Evolutionary conservation across 2,113 vertebrate species (phyloP).

Genomic region (Seriola dumerili): DNA sequence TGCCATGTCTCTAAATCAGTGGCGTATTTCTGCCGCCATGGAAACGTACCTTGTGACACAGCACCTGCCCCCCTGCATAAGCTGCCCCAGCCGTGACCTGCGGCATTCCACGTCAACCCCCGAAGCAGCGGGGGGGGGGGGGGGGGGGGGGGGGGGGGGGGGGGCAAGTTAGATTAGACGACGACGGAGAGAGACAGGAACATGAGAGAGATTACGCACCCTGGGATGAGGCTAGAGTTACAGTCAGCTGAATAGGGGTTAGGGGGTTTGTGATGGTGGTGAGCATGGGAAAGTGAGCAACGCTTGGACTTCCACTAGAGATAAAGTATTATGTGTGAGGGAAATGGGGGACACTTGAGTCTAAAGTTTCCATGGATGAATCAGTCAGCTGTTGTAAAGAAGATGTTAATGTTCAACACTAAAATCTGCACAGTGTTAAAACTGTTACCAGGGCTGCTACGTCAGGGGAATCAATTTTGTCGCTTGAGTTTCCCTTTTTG

Average conservation of each 20-base stretch:
- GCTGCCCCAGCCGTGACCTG: slow-evolving; percentile 68
- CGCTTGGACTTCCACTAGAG: neutral
- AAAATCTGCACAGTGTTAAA: slow-evolving; percentile 62
- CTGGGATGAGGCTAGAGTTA: slow-evolving; percentile 66
- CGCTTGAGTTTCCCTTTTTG: neutral
- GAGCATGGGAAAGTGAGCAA: slow-evolving; percentile 63
- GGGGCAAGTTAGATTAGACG: slow-evolving; percentile 44
- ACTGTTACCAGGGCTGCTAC: slow-evolving; percentile 51
- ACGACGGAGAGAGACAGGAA: slow-evolving; percentile 36
- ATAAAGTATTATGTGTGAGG: slow-evolving; percentile 41
- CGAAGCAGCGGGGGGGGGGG: slow-evolving; percentile 42
- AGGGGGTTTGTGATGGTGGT: slow-evolving; percentile 34
- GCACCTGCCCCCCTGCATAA: slow-evolving; percentile 46
- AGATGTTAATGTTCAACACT: slow-evolving; percentile 70
- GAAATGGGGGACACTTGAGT: slow-evolving; percentile 38
- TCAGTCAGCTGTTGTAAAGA: slow-evolving; percentile 57
- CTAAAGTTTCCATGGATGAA: slow-evolving; percentile 68
- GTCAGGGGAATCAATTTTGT: slow-evolving; percentile 13
- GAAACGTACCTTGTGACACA: slow-evolving; percentile 77
- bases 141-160: slow-evolving; percentile 41
- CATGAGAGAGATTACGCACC: slow-evolving; percentile 70
- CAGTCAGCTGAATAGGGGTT: slow-evolving; percentile 64
- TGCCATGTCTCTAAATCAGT: slow-evolving; percentile 46
- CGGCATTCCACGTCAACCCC: slow-evolving; percentile 66
- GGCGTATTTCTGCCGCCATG: slow-evolving; percentile 70